Conservation (phyloP, 2,113 vertebrate genomes). For the Gallinago jamesoni region DNA sequence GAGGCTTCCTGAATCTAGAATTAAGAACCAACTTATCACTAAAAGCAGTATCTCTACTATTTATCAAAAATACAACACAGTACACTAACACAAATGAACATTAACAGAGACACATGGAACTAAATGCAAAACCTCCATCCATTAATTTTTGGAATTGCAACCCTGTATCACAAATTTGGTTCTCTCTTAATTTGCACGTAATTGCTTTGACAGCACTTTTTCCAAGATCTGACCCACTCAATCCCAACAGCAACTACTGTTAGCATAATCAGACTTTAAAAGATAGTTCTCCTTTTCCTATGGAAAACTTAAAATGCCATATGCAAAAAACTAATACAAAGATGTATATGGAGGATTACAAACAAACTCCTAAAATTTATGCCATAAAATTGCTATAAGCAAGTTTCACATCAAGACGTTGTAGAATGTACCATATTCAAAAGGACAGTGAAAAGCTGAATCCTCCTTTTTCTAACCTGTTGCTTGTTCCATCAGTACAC, state of each 20-base stretch:
- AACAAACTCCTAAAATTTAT: neutral
- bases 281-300: neutral
- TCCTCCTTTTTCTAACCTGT: neutral
- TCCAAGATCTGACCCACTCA: neutral
- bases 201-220: neutral
- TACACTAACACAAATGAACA: neutral
- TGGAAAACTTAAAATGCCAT: neutral
- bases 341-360: neutral
- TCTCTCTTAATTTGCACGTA: neutral
- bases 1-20: neutral
- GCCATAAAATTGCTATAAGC: neutral
- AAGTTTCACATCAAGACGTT: neutral
- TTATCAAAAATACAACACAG: neutral
- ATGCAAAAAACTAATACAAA: neutral
- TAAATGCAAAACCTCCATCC: neutral
- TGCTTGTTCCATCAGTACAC: neutral
- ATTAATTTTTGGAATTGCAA: neutral
- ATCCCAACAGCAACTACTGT: neutral
- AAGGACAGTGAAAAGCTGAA: neutral
- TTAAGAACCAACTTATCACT: neutral
- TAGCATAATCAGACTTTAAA: neutral
- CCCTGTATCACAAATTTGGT: neutral
- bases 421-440: neutral
- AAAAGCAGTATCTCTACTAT: neutral
- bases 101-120: neutral